phyloP scores from a whole-genome alignment of 2,113 vertebrate species.

The Hippocampus barbouri region DNA sequence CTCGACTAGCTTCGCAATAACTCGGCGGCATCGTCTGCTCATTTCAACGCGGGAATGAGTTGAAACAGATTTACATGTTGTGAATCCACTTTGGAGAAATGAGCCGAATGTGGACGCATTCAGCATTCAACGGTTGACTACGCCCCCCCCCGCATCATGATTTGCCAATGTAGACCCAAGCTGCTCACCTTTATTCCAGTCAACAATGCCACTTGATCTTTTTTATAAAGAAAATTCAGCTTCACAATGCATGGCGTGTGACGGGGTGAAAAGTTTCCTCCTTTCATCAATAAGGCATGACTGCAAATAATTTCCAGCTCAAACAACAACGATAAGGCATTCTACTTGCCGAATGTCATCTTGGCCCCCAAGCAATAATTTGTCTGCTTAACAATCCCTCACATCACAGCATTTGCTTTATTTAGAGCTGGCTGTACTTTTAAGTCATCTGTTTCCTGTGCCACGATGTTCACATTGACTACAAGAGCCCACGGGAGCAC shows the following conservation, averaged over 20 bases:
- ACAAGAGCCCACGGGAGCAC: too few relatives aligned
- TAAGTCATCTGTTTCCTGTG: not conserved
- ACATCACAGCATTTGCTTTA: conserved; percentile 5
- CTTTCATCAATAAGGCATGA: conserved; percentile 53
- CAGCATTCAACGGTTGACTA: conserved; percentile 7
- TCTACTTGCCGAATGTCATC: conserved; percentile 28
- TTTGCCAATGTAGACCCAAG: conserved; percentile 16
- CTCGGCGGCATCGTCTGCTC: conserved; percentile 31
- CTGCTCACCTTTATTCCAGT: not conserved
- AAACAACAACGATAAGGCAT: conserved; percentile 21
- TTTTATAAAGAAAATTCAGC: conserved; percentile 21
- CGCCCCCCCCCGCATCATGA: conserved; percentile 13
- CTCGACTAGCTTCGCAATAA: conserved; percentile 39
- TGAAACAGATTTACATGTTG: conserved; percentile 29
- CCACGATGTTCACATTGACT: too few relatives aligned
- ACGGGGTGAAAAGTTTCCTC: conserved; percentile 27
- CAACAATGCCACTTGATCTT: conserved; percentile 8
- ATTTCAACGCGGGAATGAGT: conserved; percentile 33
- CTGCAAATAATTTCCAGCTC: conserved; percentile 43
- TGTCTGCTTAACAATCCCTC: conserved; percentile 10
- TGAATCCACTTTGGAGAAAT: conserved; percentile 28
- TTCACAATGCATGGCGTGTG: not conserved
- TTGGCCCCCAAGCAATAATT: conserved; percentile 36
- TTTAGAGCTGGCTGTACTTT: not conserved
- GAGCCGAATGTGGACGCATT: conserved; percentile 7